phyloP scores from a whole-genome alignment of 2,113 vertebrate species.

The Emydura subglobosa region DNA sequence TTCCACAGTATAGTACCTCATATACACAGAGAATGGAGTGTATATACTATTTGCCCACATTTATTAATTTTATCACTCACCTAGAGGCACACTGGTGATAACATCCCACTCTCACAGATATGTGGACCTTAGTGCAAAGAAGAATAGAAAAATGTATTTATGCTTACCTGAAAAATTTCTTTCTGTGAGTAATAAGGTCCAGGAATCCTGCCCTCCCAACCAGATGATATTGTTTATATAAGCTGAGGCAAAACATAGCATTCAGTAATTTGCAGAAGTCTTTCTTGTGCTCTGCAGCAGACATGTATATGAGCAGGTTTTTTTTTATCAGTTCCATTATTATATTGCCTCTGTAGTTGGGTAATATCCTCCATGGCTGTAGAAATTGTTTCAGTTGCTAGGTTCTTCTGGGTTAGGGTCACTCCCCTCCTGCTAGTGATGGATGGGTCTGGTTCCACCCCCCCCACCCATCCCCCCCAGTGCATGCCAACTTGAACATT shows the following conservation, averaged over 20 bases:
- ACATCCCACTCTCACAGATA: background rate
- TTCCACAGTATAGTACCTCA: background rate
- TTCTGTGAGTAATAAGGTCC: background rate
- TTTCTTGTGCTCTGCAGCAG: background rate
- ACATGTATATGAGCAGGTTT: background rate
- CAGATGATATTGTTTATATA: background rate
- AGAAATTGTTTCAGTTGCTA: background rate
- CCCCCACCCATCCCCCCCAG: background rate
- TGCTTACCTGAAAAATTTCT: background rate
- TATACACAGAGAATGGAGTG: background rate
- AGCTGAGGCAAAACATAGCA: rapidly evolving
- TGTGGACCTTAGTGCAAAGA: background rate
- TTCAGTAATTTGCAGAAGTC: background rate
- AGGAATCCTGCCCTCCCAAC: rapidly evolving
- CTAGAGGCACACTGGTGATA: background rate
- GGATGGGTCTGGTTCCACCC: background rate
- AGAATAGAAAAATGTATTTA: background rate
- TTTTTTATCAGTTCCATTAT: background rate
- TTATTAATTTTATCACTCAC: background rate
- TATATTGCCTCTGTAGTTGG: background rate
- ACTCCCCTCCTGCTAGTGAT: background rate
- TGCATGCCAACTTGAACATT: background rate
- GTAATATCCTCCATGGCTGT: background rate
- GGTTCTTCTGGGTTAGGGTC: background rate
- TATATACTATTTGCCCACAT: background rate